A percentile compares a stretch with the other conserved stretches of the same genome.
Conservation (phyloP, 23 tunicate species). For the Trididemnum miniatum region DNA sequence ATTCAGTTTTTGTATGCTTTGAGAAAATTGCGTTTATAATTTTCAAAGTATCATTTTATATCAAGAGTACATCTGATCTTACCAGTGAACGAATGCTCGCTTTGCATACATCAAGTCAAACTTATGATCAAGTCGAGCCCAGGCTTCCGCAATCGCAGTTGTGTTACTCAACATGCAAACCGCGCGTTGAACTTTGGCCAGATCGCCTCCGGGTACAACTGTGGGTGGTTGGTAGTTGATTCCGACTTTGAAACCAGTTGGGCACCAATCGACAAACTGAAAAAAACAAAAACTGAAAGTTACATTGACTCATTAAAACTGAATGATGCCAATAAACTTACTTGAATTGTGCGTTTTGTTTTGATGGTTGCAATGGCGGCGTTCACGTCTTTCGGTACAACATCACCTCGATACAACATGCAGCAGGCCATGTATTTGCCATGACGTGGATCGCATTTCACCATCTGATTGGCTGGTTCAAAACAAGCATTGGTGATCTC, state of each 20-base stretch:
- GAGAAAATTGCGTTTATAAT: too few relatives aligned
- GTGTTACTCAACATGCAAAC: slow-evolving; percentile 96
- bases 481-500: slow-evolving; percentile 99
- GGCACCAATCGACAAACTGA: slow-evolving; percentile 92
- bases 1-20: too few relatives aligned
- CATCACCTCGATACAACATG: slow-evolving; percentile 90
- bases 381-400: slow-evolving; percentile 71
- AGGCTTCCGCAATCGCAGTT: slow-evolving; percentile 91
- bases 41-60: too few relatives aligned
- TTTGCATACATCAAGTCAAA: slow-evolving; percentile 90
- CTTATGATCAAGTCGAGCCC: slow-evolving; percentile 91
- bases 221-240: slow-evolving; percentile 97
- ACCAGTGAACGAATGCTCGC: slow-evolving; percentile 95
- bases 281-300: not conserved
- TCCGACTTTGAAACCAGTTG: slow-evolving; percentile 94
- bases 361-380: slow-evolving; percentile 66
- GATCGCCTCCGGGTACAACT: slow-evolving; percentile 88
- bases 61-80: not conserved
- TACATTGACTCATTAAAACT: too few relatives aligned
- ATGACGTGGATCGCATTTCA: slow-evolving; percentile 99
- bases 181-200: slow-evolving; percentile 91
- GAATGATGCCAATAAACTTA: not conserved
- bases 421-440: slow-evolving; percentile 99
- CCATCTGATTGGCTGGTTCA: slow-evolving; percentile 99
- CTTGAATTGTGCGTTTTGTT: slow-evolving; percentile 69